Evolutionary conservation across 2,113 vertebrate genomes (phyloP).

Genomic region (Lycaon pictus): DNA sequence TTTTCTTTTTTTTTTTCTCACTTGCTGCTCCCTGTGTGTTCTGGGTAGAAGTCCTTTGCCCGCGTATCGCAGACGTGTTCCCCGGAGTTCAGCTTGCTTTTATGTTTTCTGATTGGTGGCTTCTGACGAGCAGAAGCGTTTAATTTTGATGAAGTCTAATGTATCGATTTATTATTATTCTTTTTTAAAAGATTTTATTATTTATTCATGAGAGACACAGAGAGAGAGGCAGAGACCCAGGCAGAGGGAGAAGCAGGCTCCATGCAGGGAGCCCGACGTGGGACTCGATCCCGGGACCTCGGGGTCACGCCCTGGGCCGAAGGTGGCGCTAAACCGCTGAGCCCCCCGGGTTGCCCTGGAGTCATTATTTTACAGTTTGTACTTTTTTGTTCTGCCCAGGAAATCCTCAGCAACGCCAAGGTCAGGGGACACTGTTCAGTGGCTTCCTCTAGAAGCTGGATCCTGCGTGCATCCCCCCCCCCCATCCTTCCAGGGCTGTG

Average conservation of each 20-base stretch:
- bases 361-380: background rate
- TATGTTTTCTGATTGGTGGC: background rate
- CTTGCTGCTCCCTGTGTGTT: background rate
- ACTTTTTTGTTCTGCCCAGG: background rate
- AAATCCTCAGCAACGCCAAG: background rate
- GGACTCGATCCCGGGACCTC: too few species aligned
- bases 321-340: too few species aligned
- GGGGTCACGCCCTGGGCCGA: too few species aligned
- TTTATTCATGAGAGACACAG: too few species aligned
- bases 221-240: too few species aligned
- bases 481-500: accelerated
- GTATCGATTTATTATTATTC: too few species aligned
- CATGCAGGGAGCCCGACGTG: too few species aligned
- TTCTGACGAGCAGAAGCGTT: background rate
- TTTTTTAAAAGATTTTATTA: too few species aligned
- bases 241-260: too few species aligned
- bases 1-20: background rate
- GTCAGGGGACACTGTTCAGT: background rate
- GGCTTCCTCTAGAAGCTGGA: background rate
- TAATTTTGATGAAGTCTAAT: background rate
- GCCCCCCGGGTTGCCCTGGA: too few species aligned
- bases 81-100: background rate
- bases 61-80: background rate
- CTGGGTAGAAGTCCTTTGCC: background rate
- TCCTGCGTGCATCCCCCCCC: accelerated